These are phyloP conservation scores for Sebastiscus albofasciatus DNA, from an alignment of 2,797 vertebrate species.

Conservation along the genomic window DNA sequence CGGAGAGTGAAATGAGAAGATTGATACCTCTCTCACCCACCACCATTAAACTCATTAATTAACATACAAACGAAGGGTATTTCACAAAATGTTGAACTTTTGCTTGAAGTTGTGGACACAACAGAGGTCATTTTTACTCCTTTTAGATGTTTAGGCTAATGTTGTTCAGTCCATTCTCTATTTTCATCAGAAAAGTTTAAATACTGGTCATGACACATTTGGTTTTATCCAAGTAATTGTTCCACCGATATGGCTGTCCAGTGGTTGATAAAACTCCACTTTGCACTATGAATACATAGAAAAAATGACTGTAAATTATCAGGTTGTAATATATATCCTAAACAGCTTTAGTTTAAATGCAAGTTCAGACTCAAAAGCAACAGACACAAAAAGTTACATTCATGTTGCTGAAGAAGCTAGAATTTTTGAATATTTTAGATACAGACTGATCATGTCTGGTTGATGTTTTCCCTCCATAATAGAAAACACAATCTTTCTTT, in stretches of 20 bases:
- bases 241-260: background rate
- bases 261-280: background rate
- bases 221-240: background rate
- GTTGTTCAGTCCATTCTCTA: background rate
- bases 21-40: background rate
- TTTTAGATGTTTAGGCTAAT: background rate
- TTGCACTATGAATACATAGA: background rate
- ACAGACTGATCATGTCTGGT: background rate
- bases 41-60: background rate
- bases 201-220: background rate
- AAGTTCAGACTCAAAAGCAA: conserved; percentile 22
- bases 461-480: background rate
- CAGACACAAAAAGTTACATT: conserved; percentile 42
- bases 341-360: conserved; percentile 11
- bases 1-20: background rate
- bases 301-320: background rate
- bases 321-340: background rate
- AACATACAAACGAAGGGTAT: background rate
- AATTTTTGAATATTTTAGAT: conserved; percentile 21
- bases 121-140: background rate
- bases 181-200: background rate
- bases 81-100: background rate
- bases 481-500: background rate
- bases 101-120: background rate
- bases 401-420: conserved; percentile 46